Base-by-base conservation (phyloP, 2,888 invertebrate genomes). In the Chymomyza caudatula region DNA sequence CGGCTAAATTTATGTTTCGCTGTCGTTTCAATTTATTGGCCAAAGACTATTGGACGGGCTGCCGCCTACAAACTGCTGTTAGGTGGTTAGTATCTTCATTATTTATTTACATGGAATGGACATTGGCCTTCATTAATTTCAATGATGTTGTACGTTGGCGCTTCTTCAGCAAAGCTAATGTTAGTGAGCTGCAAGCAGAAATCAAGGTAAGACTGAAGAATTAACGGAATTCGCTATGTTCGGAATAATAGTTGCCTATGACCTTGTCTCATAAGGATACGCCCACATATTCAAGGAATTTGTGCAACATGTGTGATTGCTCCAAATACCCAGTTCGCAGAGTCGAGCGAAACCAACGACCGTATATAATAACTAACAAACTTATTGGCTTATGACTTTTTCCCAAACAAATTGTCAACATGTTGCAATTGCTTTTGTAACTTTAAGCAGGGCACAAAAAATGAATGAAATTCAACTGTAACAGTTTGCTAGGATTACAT, bases 1-100 rank as follows among this genome's bases (percentile, higher is more conserved):
- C 53, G 17, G 55, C 47, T 43, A 67, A 67, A 71, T 73, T 73
- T 77, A 73, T 77, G 67, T 67, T 62, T 69, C 52, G 60, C 56
- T 65, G 60, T 47, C 29, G 57, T 65, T 72, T 60, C 13, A 42
- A 53, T 53, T 53, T 53, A 23, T 25, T 17, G 51, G 6, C 51
- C 17, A 20, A 51, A 20, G 11, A 11, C 11, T 11, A 37, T 11
- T 37, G 11, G 8, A 37, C 2, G 29, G 20, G 51, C 51, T 20
- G 11, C 51, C 51, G 51, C 51, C 51, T 11, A 51, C 51, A 47
- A 47, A 47, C 47, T 19, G 17, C 13, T 47, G 19, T 6, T 47
- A 17, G 47, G 1, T 19, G 47, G 15, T 15, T 15, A 15, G 17
- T 47, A 17, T 47, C 47, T 47, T 47, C 47, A 47, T 37, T 29